These are phyloP conservation scores for Abrostola tripartita DNA, from an alignment of 2,888 invertebrate species.

Conservation along the genomic window DNA sequence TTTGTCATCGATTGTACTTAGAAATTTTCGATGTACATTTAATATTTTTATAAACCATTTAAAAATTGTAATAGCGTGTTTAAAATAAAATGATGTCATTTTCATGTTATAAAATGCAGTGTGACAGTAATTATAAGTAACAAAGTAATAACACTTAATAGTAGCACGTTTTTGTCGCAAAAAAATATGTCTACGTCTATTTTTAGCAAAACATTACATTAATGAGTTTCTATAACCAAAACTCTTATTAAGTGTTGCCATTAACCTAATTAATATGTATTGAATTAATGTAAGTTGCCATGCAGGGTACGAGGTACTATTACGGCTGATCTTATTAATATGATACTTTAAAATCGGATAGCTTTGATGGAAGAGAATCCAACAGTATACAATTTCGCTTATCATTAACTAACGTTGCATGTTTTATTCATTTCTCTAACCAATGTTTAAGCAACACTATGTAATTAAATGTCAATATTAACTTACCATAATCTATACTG, in stretches of 20 bases:
- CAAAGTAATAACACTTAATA: too few relatives aligned
- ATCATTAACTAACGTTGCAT: neutral
- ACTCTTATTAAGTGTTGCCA: neutral
- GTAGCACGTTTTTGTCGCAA: too few relatives aligned
- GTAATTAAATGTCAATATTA: neutral
- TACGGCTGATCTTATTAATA: neutral
- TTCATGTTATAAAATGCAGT: too few relatives aligned
- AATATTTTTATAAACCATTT: too few relatives aligned
- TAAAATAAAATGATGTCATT: too few relatives aligned
- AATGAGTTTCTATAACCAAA: conserved; percentile 1
- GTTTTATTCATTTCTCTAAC: neutral
- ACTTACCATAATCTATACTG: neutral
- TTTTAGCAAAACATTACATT: neutral
- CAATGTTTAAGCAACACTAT: neutral
- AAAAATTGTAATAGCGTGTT: too few relatives aligned
- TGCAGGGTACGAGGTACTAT: too few relatives aligned
- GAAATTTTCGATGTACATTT: too few relatives aligned
- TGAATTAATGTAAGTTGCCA: neutral
- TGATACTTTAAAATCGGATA: neutral
- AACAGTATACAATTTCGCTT: neutral
- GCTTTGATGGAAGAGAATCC: too few relatives aligned
- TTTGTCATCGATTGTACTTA: too few relatives aligned
- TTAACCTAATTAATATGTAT: conserved; percentile 1
- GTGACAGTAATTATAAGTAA: too few relatives aligned
- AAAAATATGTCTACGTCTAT: neutral